Percentiles rank a stretch among this genome's conserved stretches.
phyloP scores from a whole-genome alignment of 1,140 invertebrate species.

The Trichogramma pretiosum region DNA sequence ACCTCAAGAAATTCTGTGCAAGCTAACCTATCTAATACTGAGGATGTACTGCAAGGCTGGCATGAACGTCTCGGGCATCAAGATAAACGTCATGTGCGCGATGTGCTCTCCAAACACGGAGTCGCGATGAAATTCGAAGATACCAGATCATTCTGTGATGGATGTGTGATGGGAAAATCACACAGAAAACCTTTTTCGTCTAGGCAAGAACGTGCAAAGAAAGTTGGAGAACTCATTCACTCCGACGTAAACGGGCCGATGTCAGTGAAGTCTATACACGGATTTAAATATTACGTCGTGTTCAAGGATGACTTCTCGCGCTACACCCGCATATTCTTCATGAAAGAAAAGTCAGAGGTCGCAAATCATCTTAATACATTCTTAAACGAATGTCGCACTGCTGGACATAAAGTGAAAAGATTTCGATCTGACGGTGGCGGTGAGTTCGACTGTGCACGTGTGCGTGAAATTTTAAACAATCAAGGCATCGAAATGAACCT shows the following conservation, averaged over 20 bases:
- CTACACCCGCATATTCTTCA: conserved; percentile 29
- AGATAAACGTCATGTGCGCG: conserved; percentile 20
- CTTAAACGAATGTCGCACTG: conserved; percentile 22
- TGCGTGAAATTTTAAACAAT: conserved; percentile 4
- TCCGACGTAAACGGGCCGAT: conserved; percentile 22
- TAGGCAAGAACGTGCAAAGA: conserved; percentile 17
- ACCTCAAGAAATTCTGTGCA: neutral
- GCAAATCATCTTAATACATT: conserved; percentile 22
- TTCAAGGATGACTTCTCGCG: conserved; percentile 41
- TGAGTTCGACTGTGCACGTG: conserved; percentile 23
- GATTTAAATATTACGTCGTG: conserved; percentile 29
- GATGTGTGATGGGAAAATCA: conserved; percentile 18
- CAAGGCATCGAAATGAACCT: conserved; percentile 17
- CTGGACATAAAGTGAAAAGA: conserved; percentile 17
- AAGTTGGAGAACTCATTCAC: conserved; percentile 36
- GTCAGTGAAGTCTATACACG: conserved; percentile 29
- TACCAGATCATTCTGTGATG: conserved; percentile 30
- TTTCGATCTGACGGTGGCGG: conserved; percentile 15
- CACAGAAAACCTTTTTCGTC: conserved; percentile 28
- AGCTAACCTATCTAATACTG: conserved; percentile 9
- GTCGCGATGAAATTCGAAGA: conserved; percentile 10
- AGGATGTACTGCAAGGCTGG: conserved; percentile 19
- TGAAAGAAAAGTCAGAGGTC: conserved; percentile 32
- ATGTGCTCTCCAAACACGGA: conserved; percentile 12
- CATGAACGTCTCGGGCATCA: conserved; percentile 21